Conservation (phyloP, 2,797 vertebrate genomes). For the Eulemur mongoz region DNA sequence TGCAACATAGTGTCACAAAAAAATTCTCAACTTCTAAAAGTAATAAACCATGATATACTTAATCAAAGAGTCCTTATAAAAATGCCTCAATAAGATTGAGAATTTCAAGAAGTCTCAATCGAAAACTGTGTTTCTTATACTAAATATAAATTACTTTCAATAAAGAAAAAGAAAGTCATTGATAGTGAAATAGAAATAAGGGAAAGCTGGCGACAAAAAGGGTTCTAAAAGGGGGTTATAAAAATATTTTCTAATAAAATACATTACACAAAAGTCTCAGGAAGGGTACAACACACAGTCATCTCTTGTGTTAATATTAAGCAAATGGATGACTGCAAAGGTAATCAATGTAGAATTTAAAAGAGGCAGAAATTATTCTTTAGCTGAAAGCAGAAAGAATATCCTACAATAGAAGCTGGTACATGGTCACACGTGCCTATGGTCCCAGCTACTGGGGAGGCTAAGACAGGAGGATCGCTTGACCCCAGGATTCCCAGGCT, state of each 20-base stretch:
- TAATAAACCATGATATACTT: constrained; percentile 63
- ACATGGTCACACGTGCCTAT: neutral
- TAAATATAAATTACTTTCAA: constrained; percentile 38
- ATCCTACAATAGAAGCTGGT: neutral
- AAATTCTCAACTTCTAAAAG: constrained; percentile 79
- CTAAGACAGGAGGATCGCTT: neutral
- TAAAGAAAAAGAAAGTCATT: constrained; percentile 38
- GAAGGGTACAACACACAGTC: constrained; percentile 23
- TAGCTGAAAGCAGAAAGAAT: constrained; percentile 14
- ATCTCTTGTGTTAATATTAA: neutral
- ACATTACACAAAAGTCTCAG: neutral
- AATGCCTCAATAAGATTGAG: constrained; percentile 60
- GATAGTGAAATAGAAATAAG: neutral
- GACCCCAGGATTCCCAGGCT: neutral
- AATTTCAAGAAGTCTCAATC: constrained; percentile 47
- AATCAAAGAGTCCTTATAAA: constrained; percentile 66
- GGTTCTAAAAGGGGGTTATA: neutral
- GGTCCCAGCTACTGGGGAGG: neutral
- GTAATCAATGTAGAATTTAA: neutral
- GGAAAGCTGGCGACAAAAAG: constrained; percentile 15
- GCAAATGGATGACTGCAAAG: neutral
- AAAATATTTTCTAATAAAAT: constrained; percentile 43
- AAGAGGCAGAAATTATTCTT: constrained; percentile 40
- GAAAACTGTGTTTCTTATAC: constrained; percentile 31
- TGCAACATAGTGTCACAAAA: constrained; percentile 73